Evolutionary conservation across 2,113 vertebrate species (phyloP), one percentile per base, ranked within the genome.

Genomic region (Phrynocephalus versicolor): DNA sequence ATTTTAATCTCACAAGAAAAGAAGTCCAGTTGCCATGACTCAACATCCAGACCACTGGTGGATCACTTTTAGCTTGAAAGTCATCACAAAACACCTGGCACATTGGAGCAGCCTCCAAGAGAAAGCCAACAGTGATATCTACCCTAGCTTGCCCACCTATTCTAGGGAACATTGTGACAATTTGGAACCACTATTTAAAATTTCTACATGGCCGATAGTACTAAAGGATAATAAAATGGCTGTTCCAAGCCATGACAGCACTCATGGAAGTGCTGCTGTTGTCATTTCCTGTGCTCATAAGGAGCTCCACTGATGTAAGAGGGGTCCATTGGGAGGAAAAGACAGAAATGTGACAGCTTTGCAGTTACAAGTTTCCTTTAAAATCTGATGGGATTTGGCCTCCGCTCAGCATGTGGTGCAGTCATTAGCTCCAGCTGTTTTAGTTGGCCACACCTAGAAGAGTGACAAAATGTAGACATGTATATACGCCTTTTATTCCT

Each of bases 371-470:
- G 21, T 2, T 21, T 23, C 19, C 16, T 62, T 21, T 21, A 6
- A 62, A 5, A 62, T 19, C 25, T 64, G 62, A 64, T 64, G 62
- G 62, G 62, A 18, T 64, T 64, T 18, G 9, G 62, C 16, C 25
- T 64, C 19, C 19, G 6, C 16, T 23, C 33, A 70, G 15, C 30
- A 79, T 23, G 9, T 15, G 51, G 15, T 18, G 23, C 51, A 62
- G 51, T 80, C 69, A 73, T 79, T 85, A 71, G 45, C 88, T 88
- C 25, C 73, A 87, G 70, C 33, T 60, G 57, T 23, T 71, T 82
- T 1, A 1, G 30, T 77, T 51, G 89, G 69, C 1, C n/a, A 80
- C 35, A 87, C 76, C 45, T 6, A n/a, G 55, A 87, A 82, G 2
- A 84, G 35, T 55, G 57, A 71, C 82, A 41, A 33, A 45, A 51